A percentile compares a stretch with the other conserved stretches of the same genome.
Conservation (phyloP, 2,113 vertebrate species). For the Sander lucioperca region DNA sequence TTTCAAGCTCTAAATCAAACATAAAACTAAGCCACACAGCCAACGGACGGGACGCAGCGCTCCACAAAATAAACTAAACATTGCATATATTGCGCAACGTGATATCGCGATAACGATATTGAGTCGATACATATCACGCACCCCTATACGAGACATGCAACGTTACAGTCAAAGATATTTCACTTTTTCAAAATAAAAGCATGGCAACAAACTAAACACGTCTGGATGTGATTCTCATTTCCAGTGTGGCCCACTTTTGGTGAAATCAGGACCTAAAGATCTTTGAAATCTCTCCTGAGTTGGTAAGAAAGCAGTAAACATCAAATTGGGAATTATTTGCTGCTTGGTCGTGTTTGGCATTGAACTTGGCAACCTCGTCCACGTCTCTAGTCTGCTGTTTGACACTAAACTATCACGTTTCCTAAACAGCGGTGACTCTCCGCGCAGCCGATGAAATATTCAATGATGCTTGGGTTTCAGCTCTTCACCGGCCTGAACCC, state of each 20-base stretch:
- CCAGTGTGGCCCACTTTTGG: background rate
- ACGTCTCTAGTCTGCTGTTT: slow-evolving; percentile 41
- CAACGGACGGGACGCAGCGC: too few relatives aligned
- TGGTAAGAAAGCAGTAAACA: background rate
- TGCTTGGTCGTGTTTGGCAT: slow-evolving; percentile 22
- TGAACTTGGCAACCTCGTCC: slow-evolving; percentile 56
- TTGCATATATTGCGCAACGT: too few relatives aligned
- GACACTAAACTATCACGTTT: slow-evolving; percentile 77
- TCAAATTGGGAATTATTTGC: background rate
- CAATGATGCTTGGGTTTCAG: slow-evolving; percentile 80
- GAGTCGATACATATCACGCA: too few relatives aligned
- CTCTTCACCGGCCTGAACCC: slow-evolving; percentile 51
- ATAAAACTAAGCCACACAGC: too few relatives aligned
- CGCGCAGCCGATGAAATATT: slow-evolving; percentile 67
- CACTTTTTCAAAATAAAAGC: too few relatives aligned
- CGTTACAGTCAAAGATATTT: too few relatives aligned
- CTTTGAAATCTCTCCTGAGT: background rate
- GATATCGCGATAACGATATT: too few relatives aligned
- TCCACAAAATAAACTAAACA: too few relatives aligned
- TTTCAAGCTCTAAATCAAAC: too few relatives aligned
- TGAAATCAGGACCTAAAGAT: background rate
- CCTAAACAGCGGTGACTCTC: slow-evolving; percentile 69
- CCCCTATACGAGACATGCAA: too few relatives aligned
- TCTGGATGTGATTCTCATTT: too few relatives aligned
- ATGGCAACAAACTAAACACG: too few relatives aligned